Evolutionary conservation across 2,797 vertebrate species (phyloP), one percentile per base, ranked within the genome.

Genomic region (Toxotes lorentzi): DNA sequence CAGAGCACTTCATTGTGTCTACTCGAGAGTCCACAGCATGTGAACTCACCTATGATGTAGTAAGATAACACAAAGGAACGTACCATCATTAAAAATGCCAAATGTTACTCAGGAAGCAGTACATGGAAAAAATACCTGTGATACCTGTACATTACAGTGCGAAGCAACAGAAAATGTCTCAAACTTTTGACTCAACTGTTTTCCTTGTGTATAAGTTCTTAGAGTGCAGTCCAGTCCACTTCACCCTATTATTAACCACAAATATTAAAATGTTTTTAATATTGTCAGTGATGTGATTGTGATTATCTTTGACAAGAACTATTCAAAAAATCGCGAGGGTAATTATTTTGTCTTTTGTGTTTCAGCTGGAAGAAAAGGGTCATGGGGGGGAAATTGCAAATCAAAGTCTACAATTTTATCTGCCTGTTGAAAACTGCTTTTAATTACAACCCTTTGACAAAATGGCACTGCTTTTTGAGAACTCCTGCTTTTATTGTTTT

Each of bases 371-470:
- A 47, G 24, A 27, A 57, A 45, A 54, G 30, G 32, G 61, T 58
- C 60, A 50, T 50, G 38, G 24, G 41, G 41, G 7, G 41, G 17
- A 61, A 74, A 75, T 73, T 59, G 10, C 23, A 77, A 81, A 63
- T 71, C 4, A 75, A 71, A 82, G 60, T 40, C 17, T 24, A 4
- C 10, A 40, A 14, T 79, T 68, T 70, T 9, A 23, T 62, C 24
- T 64, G 57, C 61, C 23, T 43, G n/a, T 68, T 53, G 48, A 65
- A 73, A 82, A 74, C 8, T 59, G 54, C 1, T 50, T 85, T 83
- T 83, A 76, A 76, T 85, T 71, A 21, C 30, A 45, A 43, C 23
- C 27, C 70, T 80, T 62, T 59, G 63, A 78, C n/a, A 70, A 62
- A 68, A 57, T 53, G 23, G 13, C 56, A 32, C 21, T 21, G 63